Evolutionary conservation across 2,888 invertebrate species (phyloP), one percentile per base, ranked within the genome.

Genomic region (Lithophane ornitopus): DNA sequence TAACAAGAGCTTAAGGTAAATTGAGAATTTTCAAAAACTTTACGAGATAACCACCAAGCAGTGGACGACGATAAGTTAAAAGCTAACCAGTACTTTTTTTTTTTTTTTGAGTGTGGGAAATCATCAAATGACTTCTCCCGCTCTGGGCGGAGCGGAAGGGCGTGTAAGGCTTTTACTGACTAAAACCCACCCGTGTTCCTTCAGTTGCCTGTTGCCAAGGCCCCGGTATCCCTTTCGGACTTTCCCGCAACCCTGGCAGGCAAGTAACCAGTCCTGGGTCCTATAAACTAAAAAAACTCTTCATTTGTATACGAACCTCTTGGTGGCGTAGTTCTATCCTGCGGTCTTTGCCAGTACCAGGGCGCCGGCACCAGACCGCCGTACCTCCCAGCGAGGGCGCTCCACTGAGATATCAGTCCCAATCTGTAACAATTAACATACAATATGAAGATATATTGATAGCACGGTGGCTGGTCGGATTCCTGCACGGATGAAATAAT

Each of bases 381-480:
- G 90, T 98, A 98, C 90, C 97, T 96, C 49, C 97, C 98, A 0
- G 98, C 98, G 76, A 98, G 94, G 0, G 98, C 98, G 75, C 98
- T 98, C 97, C 98, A 98, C 91, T 98, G 98, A 16, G 98, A 98
- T 94, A 98, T 98, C 86, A 98, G 97, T 62, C 98, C 98, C 95
- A 98, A 96, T 94, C 98, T 98, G 97, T 0, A 90, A 91, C 89
- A 92, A 91, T 56, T 49, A 65, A 14, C 34, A 80, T 14, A 70
- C 2, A 34, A 34, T 76, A 28, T 54, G 28, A 74, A 14, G 1
- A n/a, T 4, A 49, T 41, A 28, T 75, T 74, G n/a, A 26, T 54
- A 14, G 59, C 3, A 1, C 9, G 49, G 0, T 46, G 16, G 44
- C 44, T 44, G 19, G 46, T 7, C 7, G 7, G 19, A 16, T 16